phyloP scores from a whole-genome alignment of 2,888 invertebrate species.

The Drosophila kokeensis region DNA sequence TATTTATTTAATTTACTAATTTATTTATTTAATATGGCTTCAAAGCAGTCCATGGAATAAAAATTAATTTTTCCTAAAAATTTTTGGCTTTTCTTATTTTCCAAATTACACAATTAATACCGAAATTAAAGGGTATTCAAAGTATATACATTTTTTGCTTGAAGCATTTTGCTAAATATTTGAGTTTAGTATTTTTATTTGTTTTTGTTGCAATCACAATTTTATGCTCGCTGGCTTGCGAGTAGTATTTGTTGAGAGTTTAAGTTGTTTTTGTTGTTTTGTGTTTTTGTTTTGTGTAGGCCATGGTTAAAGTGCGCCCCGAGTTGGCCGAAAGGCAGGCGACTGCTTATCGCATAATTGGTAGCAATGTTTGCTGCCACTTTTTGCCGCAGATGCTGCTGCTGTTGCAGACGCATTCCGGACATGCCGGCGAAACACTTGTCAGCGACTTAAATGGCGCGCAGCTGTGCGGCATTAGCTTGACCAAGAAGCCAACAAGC shows the following conservation, averaged over 20 bases:
- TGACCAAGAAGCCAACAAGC: constrained; percentile 17
- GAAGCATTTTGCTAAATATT: constrained; percentile 30
- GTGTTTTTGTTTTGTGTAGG: constrained; percentile 9
- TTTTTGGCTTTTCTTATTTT: no score
- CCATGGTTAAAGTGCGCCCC: constrained; percentile 54
- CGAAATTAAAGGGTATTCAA: constrained; percentile 12
- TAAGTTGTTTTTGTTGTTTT: constrained; percentile 20
- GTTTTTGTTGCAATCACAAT: constrained; percentile 57
- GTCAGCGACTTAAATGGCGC: constrained; percentile 79
- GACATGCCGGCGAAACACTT: constrained; percentile 77
- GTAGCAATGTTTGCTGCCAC: constrained; percentile 77
- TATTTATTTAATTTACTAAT: background rate
- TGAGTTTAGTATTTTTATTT: constrained; percentile 39
- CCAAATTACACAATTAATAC: no score
- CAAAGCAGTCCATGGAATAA: no score
- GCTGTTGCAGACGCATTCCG: constrained; percentile 62
- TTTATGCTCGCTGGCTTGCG: constrained; percentile 30
- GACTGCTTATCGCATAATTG: constrained; percentile 76
- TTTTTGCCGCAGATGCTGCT: constrained; percentile 54
- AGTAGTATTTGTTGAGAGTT: constrained; percentile 36
- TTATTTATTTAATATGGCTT: background rate
- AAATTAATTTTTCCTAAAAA: no score
- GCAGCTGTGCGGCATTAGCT: constrained; percentile 75
- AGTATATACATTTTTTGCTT: constrained; percentile 1
- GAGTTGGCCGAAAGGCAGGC: constrained; percentile 49